phyloP scores from a whole-genome alignment of 2,113 vertebrate genomes.

The Oreochromis spilurus region DNA sequence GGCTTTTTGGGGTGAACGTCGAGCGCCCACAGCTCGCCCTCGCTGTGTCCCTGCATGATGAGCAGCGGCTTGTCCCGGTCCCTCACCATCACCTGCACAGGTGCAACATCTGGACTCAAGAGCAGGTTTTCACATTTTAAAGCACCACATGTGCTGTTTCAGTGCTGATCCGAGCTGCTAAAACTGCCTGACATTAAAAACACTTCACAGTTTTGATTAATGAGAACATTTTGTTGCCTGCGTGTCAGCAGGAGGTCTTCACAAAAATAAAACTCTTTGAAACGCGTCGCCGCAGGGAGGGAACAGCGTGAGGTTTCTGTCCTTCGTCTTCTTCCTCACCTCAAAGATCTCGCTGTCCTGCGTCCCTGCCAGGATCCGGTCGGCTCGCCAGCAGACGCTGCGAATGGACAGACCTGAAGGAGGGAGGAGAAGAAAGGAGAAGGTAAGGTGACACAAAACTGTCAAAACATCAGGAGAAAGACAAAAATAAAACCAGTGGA shows the following conservation, averaged over 20 bases:
- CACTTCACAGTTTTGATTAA: background rate
- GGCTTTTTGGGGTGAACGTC: slow-evolving; percentile 91
- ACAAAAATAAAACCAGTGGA: background rate
- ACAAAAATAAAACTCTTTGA: background rate
- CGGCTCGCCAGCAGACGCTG: slow-evolving; percentile 94
- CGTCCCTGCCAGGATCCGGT: slow-evolving; percentile 88
- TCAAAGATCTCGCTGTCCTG: slow-evolving; percentile 98
- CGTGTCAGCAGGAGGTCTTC: background rate
- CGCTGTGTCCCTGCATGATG: slow-evolving; percentile 94
- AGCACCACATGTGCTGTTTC: background rate
- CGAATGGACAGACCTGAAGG: slow-evolving; percentile 86
- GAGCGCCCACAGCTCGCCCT: slow-evolving; percentile 95
- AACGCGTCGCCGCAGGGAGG: background rate
- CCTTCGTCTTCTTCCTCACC: slow-evolving; percentile 41
- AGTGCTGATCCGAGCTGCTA: background rate
- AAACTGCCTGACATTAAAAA: background rate
- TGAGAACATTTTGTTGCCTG: background rate
- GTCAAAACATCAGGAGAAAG: background rate
- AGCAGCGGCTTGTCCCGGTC: slow-evolving; percentile 91
- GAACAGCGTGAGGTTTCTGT: background rate
- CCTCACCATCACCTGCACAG: slow-evolving; percentile 79
- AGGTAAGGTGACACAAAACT: background rate
- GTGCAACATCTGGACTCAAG: background rate
- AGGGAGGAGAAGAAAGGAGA: background rate
- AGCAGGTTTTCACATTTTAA: background rate